Conservation (phyloP, 2,888 invertebrate species). For the Drosophila aldrichi region DNA sequence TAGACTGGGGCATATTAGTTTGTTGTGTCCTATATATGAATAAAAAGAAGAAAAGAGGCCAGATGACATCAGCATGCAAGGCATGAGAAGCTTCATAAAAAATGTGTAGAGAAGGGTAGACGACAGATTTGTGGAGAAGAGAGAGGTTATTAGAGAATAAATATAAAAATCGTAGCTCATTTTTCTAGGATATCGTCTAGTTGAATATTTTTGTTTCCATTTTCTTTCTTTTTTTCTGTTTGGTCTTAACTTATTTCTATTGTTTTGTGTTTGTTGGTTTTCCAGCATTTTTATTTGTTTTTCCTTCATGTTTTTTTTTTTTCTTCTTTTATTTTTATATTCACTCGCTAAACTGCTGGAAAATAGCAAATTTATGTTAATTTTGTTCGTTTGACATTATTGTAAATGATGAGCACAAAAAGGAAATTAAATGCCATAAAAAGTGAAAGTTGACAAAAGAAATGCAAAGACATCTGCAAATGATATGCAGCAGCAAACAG, state of each 20-base stretch:
- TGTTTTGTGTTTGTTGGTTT: constrained; percentile 16
- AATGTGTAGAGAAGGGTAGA: too few relatives aligned
- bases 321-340: constrained; percentile 9
- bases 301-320: constrained; percentile 7
- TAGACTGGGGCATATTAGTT: neutral
- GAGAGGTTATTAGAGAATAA: too few relatives aligned
- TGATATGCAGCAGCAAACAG: constrained; percentile 30
- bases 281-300: constrained; percentile 52
- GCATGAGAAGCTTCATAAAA: too few relatives aligned
- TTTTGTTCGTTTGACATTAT: constrained; percentile 64
- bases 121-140: too few relatives aligned
- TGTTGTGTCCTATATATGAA: too few relatives aligned
- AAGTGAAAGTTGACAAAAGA: constrained; percentile 60
- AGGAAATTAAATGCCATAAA: constrained; percentile 77
- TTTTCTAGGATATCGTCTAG: constrained; percentile 31
- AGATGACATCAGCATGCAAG: too few relatives aligned
- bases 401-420: constrained; percentile 63
- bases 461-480: constrained; percentile 44
- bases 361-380: constrained; percentile 79
- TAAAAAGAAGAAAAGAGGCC: too few relatives aligned
- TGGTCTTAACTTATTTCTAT: constrained; percentile 14
- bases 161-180: too few relatives aligned
- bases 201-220: neutral
- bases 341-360: constrained; percentile 61
- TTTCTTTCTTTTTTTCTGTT: neutral